Conservation (phyloP, 2,797 vertebrate species). For the Jordanella pulchra region DNA sequence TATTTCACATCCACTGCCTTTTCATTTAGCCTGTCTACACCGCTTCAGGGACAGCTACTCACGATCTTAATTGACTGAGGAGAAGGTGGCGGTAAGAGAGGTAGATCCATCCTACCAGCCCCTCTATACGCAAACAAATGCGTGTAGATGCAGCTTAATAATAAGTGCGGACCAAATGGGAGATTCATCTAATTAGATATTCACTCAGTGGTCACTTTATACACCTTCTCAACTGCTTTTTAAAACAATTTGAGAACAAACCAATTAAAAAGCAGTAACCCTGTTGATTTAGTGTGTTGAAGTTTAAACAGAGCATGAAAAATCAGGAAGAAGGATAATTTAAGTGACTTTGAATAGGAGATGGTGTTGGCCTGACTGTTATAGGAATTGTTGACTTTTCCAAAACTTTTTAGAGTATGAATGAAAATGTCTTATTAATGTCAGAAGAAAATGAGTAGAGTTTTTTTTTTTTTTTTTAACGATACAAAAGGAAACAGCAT, state of each 20-base stretch:
- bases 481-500: neutral
- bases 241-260: neutral
- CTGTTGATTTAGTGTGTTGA: neutral
- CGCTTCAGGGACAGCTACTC: conserved; percentile 74
- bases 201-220: neutral
- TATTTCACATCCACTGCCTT: conserved; percentile 78
- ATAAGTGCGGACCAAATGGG: neutral
- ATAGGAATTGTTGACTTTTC: neutral
- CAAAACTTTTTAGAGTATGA: neutral
- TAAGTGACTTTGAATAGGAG: neutral
- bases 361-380: neutral
- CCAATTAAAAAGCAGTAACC: neutral
- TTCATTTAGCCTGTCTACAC: conserved; percentile 74
- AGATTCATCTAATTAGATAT: conserved; percentile 4
- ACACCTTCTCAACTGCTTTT: neutral
- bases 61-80: conserved; percentile 77
- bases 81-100: conserved; percentile 68
- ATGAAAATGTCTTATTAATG: neutral
- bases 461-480: neutral
- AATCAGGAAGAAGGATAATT: neutral
- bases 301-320: neutral
- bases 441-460: neutral
- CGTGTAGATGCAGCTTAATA: neutral
- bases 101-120: conserved; percentile 22
- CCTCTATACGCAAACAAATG: conserved; percentile 28